Conservation (phyloP, 2,797 vertebrate genomes). For the Acanthopagrus latus region DNA sequence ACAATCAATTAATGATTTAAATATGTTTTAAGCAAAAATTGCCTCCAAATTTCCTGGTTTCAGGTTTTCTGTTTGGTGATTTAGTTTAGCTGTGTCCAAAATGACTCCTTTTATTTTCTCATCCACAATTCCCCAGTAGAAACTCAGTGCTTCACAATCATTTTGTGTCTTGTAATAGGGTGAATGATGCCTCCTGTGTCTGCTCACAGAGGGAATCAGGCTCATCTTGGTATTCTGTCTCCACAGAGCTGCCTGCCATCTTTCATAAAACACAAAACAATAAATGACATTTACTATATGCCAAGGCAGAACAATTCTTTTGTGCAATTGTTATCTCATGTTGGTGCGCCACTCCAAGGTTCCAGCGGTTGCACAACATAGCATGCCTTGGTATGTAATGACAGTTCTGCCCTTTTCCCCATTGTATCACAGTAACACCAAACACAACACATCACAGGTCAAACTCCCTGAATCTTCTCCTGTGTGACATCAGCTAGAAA, state of each 20-base stretch:
- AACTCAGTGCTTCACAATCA: no score
- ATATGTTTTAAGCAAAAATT: background rate
- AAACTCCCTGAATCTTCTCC: conserved; percentile 4
- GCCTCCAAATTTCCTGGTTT: background rate
- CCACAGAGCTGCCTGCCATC: background rate
- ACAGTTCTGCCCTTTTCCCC: conserved; percentile 13
- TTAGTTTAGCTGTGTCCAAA: background rate
- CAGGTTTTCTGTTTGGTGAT: no score
- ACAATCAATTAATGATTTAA: background rate
- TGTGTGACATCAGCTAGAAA: conserved; percentile 2
- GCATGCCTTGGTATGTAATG: background rate
- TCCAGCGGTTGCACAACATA: background rate
- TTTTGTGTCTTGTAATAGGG: no score
- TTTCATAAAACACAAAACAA: background rate
- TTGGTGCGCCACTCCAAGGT: background rate
- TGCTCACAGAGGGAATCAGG: background rate
- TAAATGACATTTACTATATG: background rate
- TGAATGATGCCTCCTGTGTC: background rate
- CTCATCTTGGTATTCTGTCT: background rate
- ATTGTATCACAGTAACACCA: background rate
- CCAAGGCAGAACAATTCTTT: background rate
- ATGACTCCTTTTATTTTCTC: background rate
- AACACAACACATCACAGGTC: background rate
- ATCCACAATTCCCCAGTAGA: background rate
- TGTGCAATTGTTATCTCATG: background rate